Evolutionary conservation across 2,113 vertebrate species (phyloP), one percentile per base, ranked within the genome.

Genomic region (Leiothrix lutea): DNA sequence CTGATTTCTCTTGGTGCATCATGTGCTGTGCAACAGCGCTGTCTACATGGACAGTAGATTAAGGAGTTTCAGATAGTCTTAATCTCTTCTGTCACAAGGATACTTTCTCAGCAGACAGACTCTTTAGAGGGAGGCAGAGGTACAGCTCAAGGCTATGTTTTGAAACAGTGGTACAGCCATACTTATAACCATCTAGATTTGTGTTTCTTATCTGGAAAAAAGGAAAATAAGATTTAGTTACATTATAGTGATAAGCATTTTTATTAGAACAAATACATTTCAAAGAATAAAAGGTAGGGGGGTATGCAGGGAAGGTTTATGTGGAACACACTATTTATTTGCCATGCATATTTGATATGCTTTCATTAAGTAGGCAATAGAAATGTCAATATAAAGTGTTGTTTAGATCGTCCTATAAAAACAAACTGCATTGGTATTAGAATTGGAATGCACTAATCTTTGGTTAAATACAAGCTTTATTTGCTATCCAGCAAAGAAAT

Each of bases 311-410:
- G 96, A 96, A 93, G 79, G 89, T 97, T 98, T 98, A 95, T 28
- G 33, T 94, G 92, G 96, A 97, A 96, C 93, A 97, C 77, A 90
- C 88, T 98, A 97, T 98, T 98, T 98, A 98, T 98, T 98, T 97
- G 96, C 94, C 96, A 97, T 98, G 97, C 97, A 98, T 98, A 98
- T 98, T 98, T 98, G 97, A 98, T 98, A 97, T 64, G 96, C 24
- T 58, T 97, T 98, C 97, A 97, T 98, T 98, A 98, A 98, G 96
- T 92, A 97, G 92, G 89, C 98, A 97, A 94, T 96, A 97, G 97
- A 98, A 98, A 87, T 98, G 98, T 98, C 98, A 98, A 98, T 97
- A 98, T 97, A 97, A 98, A 98, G 82, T 94, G 96, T 79, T 94
- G 94, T 98, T 98, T 98, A 98, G 97, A 97, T 97, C 92, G 28